These are phyloP conservation scores for Sebastes melanostomus DNA, from an alignment of 2,797 vertebrate species.

Conservation along the genomic window DNA sequence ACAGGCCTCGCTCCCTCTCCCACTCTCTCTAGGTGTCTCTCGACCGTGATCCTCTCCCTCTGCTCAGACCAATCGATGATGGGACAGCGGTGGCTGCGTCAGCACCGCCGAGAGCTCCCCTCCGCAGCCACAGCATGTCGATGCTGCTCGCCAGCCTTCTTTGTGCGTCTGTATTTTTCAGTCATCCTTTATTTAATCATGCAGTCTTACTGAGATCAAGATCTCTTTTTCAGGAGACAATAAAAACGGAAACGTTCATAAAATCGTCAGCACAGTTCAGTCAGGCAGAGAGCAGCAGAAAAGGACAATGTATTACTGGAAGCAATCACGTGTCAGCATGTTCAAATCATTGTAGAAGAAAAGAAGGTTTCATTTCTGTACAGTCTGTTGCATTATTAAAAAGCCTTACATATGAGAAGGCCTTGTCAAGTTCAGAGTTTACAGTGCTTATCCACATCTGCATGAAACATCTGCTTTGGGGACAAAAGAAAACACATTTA, in stretches of 20 bases:
- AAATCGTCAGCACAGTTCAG: background rate
- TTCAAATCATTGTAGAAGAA: background rate
- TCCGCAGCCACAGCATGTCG: slow-evolving; percentile 25
- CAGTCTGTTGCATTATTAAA: background rate
- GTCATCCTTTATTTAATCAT: slow-evolving; percentile 10
- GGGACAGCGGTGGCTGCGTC: slow-evolving; percentile 49
- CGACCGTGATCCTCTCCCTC: background rate
- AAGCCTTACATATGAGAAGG: background rate
- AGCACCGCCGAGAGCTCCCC: slow-evolving; percentile 27
- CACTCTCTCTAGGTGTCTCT: background rate
- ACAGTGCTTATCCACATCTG: background rate
- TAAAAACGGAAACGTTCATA: background rate
- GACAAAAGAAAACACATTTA: background rate
- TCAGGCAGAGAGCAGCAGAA: background rate
- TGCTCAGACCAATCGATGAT: slow-evolving; percentile 43
- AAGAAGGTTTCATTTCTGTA: background rate
- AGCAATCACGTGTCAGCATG: background rate
- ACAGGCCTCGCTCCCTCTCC: slow-evolving; percentile 6
- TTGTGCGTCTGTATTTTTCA: slow-evolving; percentile 1
- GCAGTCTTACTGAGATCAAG: slow-evolving; percentile 1
- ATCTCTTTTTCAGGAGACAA: background rate
- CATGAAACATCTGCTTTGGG: background rate
- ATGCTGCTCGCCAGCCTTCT: slow-evolving; percentile 14
- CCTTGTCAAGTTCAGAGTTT: background rate
- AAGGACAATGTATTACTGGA: background rate